phyloP scores from a whole-genome alignment of 2,888 invertebrate species.

The Neria commutata region DNA sequence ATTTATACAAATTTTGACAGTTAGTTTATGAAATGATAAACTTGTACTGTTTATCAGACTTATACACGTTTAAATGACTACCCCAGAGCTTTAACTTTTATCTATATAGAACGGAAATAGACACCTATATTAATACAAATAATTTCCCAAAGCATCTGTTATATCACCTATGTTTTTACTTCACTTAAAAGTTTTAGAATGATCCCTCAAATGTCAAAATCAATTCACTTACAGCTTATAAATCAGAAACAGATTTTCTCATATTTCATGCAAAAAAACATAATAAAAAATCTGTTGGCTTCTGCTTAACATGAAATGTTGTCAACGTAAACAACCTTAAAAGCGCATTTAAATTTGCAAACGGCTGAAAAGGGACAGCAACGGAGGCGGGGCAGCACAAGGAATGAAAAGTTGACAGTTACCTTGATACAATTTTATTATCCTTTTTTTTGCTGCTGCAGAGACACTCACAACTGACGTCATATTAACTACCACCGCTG shows the following conservation, averaged over 20 bases:
- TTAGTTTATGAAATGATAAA: too few relatives aligned
- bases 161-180: too few relatives aligned
- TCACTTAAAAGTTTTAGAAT: too few relatives aligned
- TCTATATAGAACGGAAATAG: too few relatives aligned
- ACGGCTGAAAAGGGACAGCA: background rate
- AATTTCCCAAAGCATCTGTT: too few relatives aligned
- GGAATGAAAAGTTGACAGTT: background rate
- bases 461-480: background rate
- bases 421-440: constrained; percentile 4
- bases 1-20: too few relatives aligned
- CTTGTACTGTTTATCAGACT: too few relatives aligned
- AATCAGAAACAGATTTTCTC: background rate
- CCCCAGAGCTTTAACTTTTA: too few relatives aligned
- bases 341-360: background rate
- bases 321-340: constrained; percentile 2
- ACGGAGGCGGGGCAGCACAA: too few relatives aligned
- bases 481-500: constrained; percentile 4
- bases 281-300: background rate
- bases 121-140: too few relatives aligned
- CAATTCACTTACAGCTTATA: background rate
- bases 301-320: constrained; percentile 1
- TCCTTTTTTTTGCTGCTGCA: background rate
- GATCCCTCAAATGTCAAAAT: too few relatives aligned
- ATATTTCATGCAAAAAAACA: background rate
- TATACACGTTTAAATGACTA: too few relatives aligned